Evolutionary conservation across 1,140 invertebrate species (phyloP).

Genomic region (Drosophila quadrilineata): DNA sequence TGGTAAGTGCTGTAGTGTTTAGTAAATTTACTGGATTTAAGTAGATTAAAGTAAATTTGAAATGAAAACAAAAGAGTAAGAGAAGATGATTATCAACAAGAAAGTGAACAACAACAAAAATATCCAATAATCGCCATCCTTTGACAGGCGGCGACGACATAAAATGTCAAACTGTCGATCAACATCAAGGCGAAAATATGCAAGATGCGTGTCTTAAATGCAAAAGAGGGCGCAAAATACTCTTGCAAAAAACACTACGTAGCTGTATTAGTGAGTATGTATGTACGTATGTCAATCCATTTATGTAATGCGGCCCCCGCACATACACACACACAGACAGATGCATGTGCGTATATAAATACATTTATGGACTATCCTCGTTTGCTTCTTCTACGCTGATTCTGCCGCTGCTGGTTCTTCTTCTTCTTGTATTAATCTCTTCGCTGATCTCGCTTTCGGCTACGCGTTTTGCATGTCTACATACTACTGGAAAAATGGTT

Average conservation of each 20-base stretch:
- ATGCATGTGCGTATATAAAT: too few relatives aligned
- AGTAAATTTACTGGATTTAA: conserved; percentile 32
- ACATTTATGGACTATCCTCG: conserved; percentile 6
- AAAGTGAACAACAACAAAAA: conserved; percentile 15
- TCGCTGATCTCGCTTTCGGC: conserved; percentile 55
- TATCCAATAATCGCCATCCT: conserved; percentile 60
- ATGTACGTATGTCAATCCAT: conserved; percentile 29
- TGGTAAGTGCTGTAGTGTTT: conserved; percentile 7
- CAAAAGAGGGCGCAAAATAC: conserved; percentile 54
- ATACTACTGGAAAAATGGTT: not conserved
- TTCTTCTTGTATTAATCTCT: conserved; percentile 54
- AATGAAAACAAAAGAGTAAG: not conserved
- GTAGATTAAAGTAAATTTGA: conserved; percentile 10
- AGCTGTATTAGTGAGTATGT: not conserved
- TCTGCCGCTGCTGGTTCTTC: too few relatives aligned
- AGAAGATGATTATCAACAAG: conserved; percentile 5
- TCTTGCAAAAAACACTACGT: conserved; percentile 19
- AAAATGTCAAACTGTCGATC: conserved; percentile 78
- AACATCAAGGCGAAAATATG: conserved; percentile 77
- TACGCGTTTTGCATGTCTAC: conserved; percentile 67
- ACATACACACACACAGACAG: conserved; percentile 2
- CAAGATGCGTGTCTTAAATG: conserved; percentile 73
- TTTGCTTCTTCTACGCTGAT: not conserved
- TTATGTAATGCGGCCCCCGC: conserved; percentile 55
- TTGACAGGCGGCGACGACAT: conserved; percentile 72